Evolutionary conservation across 2,113 vertebrate species (phyloP).

Genomic region (Microcebus lehilahytsara): DNA sequence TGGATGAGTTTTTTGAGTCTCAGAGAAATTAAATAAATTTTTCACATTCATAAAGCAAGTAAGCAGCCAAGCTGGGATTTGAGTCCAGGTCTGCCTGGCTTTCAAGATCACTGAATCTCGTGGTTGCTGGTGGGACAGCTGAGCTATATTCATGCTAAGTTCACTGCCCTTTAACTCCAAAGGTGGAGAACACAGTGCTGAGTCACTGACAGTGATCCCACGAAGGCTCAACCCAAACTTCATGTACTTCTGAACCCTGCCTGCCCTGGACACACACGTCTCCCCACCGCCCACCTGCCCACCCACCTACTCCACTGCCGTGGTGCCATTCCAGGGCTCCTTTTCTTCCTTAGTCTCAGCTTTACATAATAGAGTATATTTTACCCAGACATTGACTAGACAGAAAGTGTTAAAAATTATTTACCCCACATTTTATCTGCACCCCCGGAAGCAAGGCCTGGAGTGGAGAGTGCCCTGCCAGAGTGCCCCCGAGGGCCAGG

Average conservation of each 20-base stretch:
- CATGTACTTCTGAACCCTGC: not conserved
- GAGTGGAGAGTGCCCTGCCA: no score
- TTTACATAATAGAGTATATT: not conserved
- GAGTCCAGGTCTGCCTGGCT: not conserved
- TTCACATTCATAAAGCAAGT: not conserved
- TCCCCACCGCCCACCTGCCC: rapidly evolving
- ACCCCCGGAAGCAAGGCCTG: not conserved
- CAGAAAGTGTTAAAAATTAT: not conserved
- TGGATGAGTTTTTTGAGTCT: not conserved
- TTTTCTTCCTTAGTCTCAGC: not conserved
- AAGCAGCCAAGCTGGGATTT: not conserved
- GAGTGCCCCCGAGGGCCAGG: not conserved
- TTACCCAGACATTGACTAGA: not conserved
- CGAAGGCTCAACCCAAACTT: not conserved
- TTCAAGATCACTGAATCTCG: not conserved
- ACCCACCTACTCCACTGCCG: rapidly evolving
- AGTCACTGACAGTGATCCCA: not conserved
- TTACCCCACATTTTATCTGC: not conserved
- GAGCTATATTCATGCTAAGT: not conserved
- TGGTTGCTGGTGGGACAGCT: not conserved
- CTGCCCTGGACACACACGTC: no score
- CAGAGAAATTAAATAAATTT: not conserved
- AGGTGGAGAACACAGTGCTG: not conserved
- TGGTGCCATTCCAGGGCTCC: rapidly evolving
- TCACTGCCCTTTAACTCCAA: not conserved